Evolutionary conservation across 1,140 invertebrate species (phyloP).

Genomic region (Ptiloglossa arizonensis): DNA sequence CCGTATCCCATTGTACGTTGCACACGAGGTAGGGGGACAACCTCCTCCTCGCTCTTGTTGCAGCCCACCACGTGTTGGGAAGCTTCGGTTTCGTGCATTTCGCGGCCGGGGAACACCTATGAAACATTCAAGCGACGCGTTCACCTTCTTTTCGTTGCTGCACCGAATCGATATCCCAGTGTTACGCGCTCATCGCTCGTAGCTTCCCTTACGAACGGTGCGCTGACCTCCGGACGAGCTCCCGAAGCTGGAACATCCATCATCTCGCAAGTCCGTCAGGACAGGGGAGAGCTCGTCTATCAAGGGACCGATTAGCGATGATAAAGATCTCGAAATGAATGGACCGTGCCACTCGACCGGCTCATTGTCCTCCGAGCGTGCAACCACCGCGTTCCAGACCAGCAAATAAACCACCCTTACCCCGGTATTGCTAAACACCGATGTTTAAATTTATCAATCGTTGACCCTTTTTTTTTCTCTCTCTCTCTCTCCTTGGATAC

Average conservation of each 20-base stretch:
- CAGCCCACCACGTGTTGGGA: background rate
- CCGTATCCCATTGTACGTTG: no score
- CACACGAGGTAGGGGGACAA: no score
- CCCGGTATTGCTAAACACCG: constrained; percentile 24
- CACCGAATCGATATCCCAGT: constrained; percentile 43
- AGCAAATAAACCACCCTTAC: background rate
- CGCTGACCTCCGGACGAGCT: constrained; percentile 43
- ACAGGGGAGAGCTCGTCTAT: constrained; percentile 57
- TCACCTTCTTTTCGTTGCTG: constrained; percentile 7
- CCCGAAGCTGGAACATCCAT: constrained; percentile 51
- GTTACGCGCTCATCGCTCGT: constrained; percentile 22
- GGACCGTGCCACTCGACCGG: constrained; percentile 56
- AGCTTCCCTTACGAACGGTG: constrained; percentile 36
- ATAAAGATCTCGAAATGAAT: constrained; percentile 66
- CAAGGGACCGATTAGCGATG: constrained; percentile 66
- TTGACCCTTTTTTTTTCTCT: no score
- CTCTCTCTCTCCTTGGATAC: no score
- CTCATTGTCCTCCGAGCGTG: constrained; percentile 45
- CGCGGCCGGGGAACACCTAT: background rate
- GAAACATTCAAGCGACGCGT: constrained; percentile 12
- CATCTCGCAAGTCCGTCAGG: constrained; percentile 62
- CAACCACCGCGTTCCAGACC: constrained; percentile 21
- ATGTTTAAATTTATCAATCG: constrained; percentile 37
- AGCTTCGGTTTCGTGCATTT: background rate
- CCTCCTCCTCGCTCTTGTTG: no score